Conservation (phyloP, 2,113 vertebrate species). For the Mus pahari region DNA sequence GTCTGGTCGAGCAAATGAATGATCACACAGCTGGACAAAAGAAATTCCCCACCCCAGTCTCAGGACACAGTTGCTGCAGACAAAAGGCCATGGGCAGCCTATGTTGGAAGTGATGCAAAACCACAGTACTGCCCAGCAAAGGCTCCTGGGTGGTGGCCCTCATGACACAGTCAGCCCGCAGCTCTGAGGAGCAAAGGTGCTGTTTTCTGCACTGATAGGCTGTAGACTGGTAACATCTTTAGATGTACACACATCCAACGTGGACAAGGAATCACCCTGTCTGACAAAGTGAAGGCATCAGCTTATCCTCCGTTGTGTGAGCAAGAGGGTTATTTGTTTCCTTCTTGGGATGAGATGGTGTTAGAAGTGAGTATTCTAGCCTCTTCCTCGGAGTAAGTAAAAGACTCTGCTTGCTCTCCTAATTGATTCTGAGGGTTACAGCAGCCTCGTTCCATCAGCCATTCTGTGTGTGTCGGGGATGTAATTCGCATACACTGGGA, state of each 20-base stretch:
- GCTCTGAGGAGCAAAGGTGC: neutral
- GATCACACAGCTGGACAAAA: constrained; percentile 18
- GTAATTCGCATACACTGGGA: constrained; percentile 63
- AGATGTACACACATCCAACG: accelerated
- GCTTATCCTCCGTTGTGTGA: neutral
- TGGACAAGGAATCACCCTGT: accelerated
- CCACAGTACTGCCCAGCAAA: neutral
- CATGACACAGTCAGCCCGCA: neutral
- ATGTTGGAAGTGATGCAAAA: neutral
- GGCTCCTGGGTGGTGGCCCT: neutral
- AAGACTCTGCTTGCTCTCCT: constrained; percentile 80
- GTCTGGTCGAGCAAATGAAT: constrained; percentile 11
- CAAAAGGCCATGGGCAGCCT: neutral
- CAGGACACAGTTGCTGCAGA: neutral
- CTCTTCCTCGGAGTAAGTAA: constrained; percentile 72
- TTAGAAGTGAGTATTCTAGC: constrained; percentile 46
- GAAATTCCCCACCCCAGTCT: neutral
- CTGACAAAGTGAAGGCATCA: neutral
- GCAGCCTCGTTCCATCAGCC: constrained; percentile 79
- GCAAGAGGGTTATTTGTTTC: neutral
- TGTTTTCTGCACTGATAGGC: accelerated
- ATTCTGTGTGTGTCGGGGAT: constrained; percentile 68
- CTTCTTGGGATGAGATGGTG: neutral
- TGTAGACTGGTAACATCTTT: neutral
- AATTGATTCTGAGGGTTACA: constrained; percentile 83